Evolutionary conservation across 2,888 invertebrate species (phyloP), one percentile per base, ranked within the genome.

Genomic region (Barypeithes pellucidus): DNA sequence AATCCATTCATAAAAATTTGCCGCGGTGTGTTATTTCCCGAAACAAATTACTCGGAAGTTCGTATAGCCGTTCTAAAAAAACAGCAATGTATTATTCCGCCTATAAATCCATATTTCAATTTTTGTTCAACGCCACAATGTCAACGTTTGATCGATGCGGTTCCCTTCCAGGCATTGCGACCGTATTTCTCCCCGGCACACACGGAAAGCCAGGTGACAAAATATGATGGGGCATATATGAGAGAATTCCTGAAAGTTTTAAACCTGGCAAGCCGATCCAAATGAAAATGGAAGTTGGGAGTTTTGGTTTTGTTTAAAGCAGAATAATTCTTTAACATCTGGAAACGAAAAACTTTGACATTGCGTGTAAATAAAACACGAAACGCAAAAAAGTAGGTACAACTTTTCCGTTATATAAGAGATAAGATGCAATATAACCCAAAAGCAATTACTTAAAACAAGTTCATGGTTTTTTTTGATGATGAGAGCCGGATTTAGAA

Each of bases 131-230:
- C 54, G 54, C 33, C 33, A 57, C 54, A 57, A 57, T 33, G 54
- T 57, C 54, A 16, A 57, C 61, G 69, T 69, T 69, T 69, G 69
- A 69, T 69, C 69, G 62, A 69, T 69, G 69, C 69, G 61, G 62
- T 43, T 22, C 62, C 62, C 62, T 62, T 14, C 50, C 41, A 62
- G 71, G 61, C 36, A 66, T 70, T 65, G 65, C 70, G 57, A 57
- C 66, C 41, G 47, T 22, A 50, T 24, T 43, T 67, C 59, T 18
- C 39, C 24, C 43, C 57, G 39, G 24, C 67, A 54, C 41, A 43
- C 43, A 67, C 47, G 59, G 36, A 50, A 68, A 39, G 65, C 47
- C 60, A 60, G 68, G 62, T 62, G 67, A 67, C 61, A 61, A 72
- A 67, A 60, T 66, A 61, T 43, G 67, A 68, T 54, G 45, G 57